A percentile compares a stretch with the other conserved stretches of the same genome.
Conservation (phyloP, 2,113 vertebrate genomes). For the Uria lomvia region DNA sequence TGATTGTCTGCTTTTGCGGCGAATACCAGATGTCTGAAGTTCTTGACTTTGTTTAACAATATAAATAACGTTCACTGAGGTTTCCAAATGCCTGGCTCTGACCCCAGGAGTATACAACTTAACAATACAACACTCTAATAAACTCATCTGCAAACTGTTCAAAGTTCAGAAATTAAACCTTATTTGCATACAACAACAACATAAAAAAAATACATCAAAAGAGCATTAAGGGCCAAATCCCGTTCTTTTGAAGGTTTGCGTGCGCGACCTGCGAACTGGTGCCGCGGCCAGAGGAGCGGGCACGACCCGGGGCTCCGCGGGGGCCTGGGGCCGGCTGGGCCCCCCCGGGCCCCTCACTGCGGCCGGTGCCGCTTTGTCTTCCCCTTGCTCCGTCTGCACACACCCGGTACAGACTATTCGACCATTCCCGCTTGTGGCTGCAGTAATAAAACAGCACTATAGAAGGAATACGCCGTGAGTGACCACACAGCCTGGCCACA, state of each 20-base stretch:
- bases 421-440: fast-evolving
- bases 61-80: background rate
- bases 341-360: fast-evolving
- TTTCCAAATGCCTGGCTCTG: background rate
- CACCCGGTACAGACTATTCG: fast-evolving
- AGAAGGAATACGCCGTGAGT: fast-evolving
- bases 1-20: background rate
- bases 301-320: background rate
- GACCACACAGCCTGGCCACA: fast-evolving
- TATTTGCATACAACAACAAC: background rate
- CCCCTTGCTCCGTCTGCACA: fast-evolving
- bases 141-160: constrained; percentile 27
- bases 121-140: background rate
- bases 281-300: fast-evolving
- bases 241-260: background rate
- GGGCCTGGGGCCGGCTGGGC: background rate
- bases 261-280: fast-evolving
- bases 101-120: background rate
- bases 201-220: background rate
- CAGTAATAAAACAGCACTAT: fast-evolving
- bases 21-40: constrained; percentile 20
- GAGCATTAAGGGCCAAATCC: background rate
- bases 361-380: fast-evolving
- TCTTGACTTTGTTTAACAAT: constrained; percentile 36
- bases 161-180: constrained; percentile 18